Conservation (phyloP, 2,888 invertebrate species). For the Eurois occulta region DNA sequence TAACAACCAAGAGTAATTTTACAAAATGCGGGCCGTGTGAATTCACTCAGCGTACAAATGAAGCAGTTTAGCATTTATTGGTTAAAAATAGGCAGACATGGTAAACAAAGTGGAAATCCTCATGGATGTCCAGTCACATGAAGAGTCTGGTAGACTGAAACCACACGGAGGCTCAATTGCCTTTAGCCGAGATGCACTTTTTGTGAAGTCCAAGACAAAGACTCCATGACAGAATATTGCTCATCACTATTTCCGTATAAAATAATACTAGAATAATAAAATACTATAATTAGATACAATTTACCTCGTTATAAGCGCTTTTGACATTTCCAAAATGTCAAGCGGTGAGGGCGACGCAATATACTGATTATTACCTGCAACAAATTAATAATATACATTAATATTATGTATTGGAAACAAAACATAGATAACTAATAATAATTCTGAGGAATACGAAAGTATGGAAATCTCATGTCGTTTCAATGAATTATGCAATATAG, state of each 20-base stretch:
- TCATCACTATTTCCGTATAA: constrained; percentile 9
- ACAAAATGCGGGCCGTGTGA: too few species aligned
- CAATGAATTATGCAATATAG: background rate
- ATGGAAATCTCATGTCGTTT: constrained; percentile 9
- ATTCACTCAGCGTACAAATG: too few species aligned
- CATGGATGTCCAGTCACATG: background rate
- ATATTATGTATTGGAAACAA: constrained; percentile 23
- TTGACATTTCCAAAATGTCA: constrained; percentile 60
- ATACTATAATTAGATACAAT: constrained; percentile 29
- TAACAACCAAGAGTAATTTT: too few species aligned
- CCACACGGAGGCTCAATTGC: background rate
- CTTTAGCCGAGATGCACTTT: background rate
- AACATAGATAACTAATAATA: background rate
- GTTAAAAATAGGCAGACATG: background rate
- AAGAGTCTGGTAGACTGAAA: background rate
- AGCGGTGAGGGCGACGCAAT: constrained; percentile 5
- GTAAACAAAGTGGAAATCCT: background rate
- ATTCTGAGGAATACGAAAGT: background rate
- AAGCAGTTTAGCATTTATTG: too few species aligned
- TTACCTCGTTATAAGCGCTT: constrained; percentile 56
- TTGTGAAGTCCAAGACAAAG: background rate
- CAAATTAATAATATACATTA: constrained; percentile 50
- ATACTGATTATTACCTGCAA: constrained; percentile 52
- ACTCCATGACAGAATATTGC: background rate
- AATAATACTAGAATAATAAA: constrained; percentile 39